These are phyloP conservation scores for Epinotia ramella DNA, from an alignment of 2,888 invertebrate genomes.

Conservation along the genomic window DNA sequence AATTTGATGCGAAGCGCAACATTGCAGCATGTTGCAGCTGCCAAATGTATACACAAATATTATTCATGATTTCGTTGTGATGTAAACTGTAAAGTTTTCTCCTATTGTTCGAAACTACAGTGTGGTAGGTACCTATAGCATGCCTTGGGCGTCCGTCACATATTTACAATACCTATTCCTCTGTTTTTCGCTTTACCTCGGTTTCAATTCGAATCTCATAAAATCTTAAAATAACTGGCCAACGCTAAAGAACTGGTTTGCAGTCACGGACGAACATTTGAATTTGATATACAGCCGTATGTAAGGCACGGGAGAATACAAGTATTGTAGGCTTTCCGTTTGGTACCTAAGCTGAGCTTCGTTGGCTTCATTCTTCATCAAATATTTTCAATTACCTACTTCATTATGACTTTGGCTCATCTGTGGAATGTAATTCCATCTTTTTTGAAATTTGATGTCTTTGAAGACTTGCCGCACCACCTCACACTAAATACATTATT, in stretches of 20 bases:
- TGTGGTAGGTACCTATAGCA: not conserved
- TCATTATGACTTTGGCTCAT: too few relatives aligned
- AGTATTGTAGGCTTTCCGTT: too few relatives aligned
- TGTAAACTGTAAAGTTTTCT: not conserved
- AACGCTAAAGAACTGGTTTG: conserved; percentile 28
- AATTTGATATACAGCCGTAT: conserved; percentile 5
- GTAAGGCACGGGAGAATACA: too few relatives aligned
- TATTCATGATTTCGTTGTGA: conserved; percentile 10
- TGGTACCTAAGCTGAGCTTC: too few relatives aligned
- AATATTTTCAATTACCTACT: too few relatives aligned
- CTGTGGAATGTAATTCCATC: too few relatives aligned
- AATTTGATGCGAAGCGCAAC: conserved; percentile 25
- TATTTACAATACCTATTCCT: not conserved
- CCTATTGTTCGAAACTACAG: not conserved
- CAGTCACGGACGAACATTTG: conserved; percentile 16
- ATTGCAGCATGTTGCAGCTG: too few relatives aligned
- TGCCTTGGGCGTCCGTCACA: too few relatives aligned
- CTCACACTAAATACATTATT: too few relatives aligned
- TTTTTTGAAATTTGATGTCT: too few relatives aligned
- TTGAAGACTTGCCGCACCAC: too few relatives aligned
- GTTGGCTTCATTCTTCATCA: too few relatives aligned
- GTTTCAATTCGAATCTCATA: conserved; percentile 16
- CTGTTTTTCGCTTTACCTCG: conserved; percentile 17
- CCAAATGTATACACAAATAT: conserved; percentile 21
- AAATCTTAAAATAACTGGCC: conserved; percentile 38